These are phyloP conservation scores for Hirudo medicinalis DNA, from an alignment of 1,140 invertebrate species.

Conservation along the genomic window DNA sequence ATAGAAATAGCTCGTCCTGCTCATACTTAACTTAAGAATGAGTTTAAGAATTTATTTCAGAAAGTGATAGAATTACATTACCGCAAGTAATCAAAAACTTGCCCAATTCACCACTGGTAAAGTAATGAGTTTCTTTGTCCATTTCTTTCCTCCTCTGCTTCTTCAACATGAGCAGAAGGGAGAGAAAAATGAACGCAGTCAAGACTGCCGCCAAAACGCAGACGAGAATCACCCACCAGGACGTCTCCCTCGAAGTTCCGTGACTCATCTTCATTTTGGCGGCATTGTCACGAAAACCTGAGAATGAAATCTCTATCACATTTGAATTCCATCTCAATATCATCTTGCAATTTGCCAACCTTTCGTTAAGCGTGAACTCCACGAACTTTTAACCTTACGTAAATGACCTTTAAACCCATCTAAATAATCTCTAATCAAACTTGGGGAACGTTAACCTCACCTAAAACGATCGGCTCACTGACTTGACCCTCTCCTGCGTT, in stretches of 20 bases:
- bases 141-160: slow-evolving; percentile 5
- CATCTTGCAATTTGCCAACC: too few relatives aligned
- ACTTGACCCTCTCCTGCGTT: slow-evolving; percentile 35
- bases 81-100: not conserved
- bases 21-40: too few relatives aligned
- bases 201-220: not conserved
- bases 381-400: not conserved
- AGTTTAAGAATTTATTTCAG: too few relatives aligned
- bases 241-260: not conserved
- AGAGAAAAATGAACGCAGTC: not conserved
- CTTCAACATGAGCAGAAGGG: not conserved
- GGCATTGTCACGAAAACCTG: too few relatives aligned
- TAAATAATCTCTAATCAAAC: slow-evolving; percentile 9
- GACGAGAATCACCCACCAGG: slow-evolving; percentile 1
- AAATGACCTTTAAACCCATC: not conserved
- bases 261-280: not conserved
- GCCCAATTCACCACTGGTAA: slow-evolving; percentile 3
- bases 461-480: slow-evolving; percentile 31
- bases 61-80: too few relatives aligned
- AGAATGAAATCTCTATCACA: too few relatives aligned
- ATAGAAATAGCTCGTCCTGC: too few relatives aligned
- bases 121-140: slow-evolving; percentile 8
- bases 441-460: slow-evolving; percentile 26
- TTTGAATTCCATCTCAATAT: too few relatives aligned
- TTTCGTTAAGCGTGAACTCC: too few relatives aligned